Percentiles rank a stretch among this genome's conserved stretches.
These are phyloP conservation scores for Drosophila pseudotakahashii DNA, from an alignment of 2,888 invertebrate genomes.

Conservation along the genomic window DNA sequence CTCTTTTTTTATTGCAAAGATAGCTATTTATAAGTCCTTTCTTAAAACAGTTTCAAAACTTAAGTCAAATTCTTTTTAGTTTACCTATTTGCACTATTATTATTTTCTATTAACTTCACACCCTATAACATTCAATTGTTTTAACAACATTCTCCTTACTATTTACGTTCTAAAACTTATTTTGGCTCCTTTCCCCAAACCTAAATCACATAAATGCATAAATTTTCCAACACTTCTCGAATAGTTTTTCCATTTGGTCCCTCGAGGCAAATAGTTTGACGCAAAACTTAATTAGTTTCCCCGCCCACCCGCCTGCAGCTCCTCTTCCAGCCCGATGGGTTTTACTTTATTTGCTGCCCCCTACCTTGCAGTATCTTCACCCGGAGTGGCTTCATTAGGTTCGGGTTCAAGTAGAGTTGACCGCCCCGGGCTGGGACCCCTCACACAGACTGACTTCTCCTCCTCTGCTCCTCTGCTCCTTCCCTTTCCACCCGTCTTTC, in stretches of 20 bases:
- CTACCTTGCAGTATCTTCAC: constrained; percentile 22
- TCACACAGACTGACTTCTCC: background rate
- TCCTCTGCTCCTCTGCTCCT: too few species aligned
- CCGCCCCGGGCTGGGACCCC: constrained; percentile 51
- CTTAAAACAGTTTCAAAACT: too few species aligned
- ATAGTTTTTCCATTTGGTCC: constrained; percentile 35
- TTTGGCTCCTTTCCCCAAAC: background rate
- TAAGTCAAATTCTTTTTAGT: too few species aligned
- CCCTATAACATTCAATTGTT: background rate
- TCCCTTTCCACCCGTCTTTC: background rate
- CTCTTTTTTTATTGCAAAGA: too few species aligned
- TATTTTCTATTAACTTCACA: background rate
- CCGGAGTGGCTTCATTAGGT: constrained; percentile 72
- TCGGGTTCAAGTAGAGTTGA: constrained; percentile 71
- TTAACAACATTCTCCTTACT: background rate
- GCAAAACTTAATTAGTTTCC: constrained; percentile 77
- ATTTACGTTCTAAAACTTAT: background rate
- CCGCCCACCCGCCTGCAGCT: constrained; percentile 15
- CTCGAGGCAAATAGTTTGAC: constrained; percentile 64
- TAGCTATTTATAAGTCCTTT: too few species aligned
- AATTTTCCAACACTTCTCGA: constrained; percentile 58
- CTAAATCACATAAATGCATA: constrained; percentile 49
- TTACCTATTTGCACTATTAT: background rate
- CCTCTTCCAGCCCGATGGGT: constrained; percentile 25
- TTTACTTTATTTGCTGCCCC: constrained; percentile 29